phyloP scores from a whole-genome alignment of 2,113 vertebrate species.

The Tenebrosternarchus preto region DNA sequence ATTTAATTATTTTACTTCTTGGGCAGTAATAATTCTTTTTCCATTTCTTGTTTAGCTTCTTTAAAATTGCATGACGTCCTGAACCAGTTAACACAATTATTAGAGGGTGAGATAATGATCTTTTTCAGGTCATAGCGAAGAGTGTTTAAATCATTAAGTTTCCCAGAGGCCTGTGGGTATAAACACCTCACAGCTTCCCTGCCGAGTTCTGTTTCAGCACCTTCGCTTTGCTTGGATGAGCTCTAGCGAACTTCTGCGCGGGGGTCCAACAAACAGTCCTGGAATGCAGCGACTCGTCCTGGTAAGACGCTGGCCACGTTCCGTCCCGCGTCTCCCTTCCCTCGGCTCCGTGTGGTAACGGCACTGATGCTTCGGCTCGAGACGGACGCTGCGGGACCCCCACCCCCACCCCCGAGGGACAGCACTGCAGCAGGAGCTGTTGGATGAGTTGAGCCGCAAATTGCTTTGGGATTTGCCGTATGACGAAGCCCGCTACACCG shows the following conservation, averaged over 20 bases:
- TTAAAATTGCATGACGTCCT: no score
- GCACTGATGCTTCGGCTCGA: background rate
- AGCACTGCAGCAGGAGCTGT: conserved; percentile 24
- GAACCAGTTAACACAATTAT: no score
- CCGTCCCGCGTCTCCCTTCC: conserved; percentile 31
- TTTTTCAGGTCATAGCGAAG: no score
- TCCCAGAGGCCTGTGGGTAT: background rate
- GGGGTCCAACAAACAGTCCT: background rate
- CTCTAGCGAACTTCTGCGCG: conserved; percentile 12
- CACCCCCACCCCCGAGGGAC: conserved; percentile 14
- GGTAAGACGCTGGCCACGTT: conserved; percentile 6
- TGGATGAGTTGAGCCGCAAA: conserved; percentile 29
- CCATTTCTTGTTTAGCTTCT: no score
- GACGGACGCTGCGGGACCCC: conserved; percentile 33
- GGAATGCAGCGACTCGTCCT: conserved; percentile 6
- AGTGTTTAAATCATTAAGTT: no score
- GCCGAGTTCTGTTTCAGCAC: conserved; percentile 4
- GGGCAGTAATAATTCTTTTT: no score
- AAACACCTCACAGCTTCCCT: background rate
- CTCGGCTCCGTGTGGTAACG: conserved; percentile 17
- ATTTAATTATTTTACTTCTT: no score
- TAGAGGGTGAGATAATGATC: no score
- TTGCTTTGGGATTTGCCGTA: conserved; percentile 32
- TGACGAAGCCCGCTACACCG: conserved; percentile 10
- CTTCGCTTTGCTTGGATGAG: background rate